A percentile compares a stretch with the other conserved stretches of the same genome.
These are phyloP conservation scores for Ectropis crepuscularia DNA, from an alignment of 2,888 invertebrate species.

Conservation along the genomic window DNA sequence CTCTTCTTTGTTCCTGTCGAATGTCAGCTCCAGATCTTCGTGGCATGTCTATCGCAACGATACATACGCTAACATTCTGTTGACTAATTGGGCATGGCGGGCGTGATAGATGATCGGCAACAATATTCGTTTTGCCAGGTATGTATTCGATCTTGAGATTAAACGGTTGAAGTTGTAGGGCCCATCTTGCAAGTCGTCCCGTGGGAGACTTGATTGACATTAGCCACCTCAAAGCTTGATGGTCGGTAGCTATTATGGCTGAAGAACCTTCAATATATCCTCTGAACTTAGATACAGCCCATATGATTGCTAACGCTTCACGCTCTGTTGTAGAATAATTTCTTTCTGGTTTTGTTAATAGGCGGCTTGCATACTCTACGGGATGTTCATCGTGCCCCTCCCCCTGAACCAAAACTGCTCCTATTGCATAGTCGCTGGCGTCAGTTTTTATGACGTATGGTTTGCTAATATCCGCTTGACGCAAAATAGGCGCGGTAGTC, in stretches of 20 bases:
- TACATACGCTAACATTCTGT: slow-evolving; percentile 21
- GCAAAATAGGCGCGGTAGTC: neutral
- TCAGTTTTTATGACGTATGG: slow-evolving; percentile 8
- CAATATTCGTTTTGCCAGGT: slow-evolving; percentile 55
- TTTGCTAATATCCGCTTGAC: neutral
- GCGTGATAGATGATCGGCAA: slow-evolving; percentile 62
- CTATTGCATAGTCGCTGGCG: neutral
- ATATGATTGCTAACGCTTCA: slow-evolving; percentile 31
- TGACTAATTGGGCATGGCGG: slow-evolving; percentile 35
- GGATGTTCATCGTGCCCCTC: slow-evolving; percentile 8
- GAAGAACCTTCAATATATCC: slow-evolving; percentile 50
- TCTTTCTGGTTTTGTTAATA: slow-evolving; percentile 23
- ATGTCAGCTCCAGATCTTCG: slow-evolving; percentile 21
- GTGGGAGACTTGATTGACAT: slow-evolving; percentile 54
- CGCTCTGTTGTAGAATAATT: slow-evolving; percentile 31
- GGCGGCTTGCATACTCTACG: slow-evolving; percentile 38
- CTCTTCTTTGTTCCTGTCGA: slow-evolving; percentile 38
- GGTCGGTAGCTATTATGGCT: slow-evolving; percentile 64
- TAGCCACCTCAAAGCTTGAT: slow-evolving; percentile 64
- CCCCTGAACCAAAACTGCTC: too few species aligned
- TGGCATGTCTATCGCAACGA: slow-evolving; percentile 32
- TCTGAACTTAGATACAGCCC: slow-evolving; percentile 34
- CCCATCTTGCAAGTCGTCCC: slow-evolving; percentile 67
- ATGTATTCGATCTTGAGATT: slow-evolving; percentile 57
- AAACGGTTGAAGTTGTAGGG: slow-evolving; percentile 57